Evolutionary conservation across 1,140 invertebrate genomes (phyloP), one percentile per base, ranked within the genome.

Genomic region (Antheraea pernyi): DNA sequence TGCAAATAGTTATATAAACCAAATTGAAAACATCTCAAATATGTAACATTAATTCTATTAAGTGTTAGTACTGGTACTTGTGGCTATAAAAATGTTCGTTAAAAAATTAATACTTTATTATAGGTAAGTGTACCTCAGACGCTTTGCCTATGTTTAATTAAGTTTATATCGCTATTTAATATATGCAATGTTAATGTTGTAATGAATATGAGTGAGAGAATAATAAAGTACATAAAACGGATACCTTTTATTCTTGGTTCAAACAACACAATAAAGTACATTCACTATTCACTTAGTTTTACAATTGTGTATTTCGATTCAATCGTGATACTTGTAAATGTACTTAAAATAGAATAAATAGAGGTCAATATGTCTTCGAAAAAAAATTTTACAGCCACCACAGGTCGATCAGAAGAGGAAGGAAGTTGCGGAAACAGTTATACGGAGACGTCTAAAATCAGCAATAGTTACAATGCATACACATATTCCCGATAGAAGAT

Each of bases 391-490:
- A 85, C 85, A 91, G 84, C 82, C 81, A 85, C 81, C 73, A 87
- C 78, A 87, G 73, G 81, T 81, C 76, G 80, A 78, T 78, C 83
- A 89, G 78, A 87, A 83, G 82, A 87, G 80, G 82, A 86, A 81
- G 81, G 81, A 78, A 72, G 77, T 72, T 73, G 81, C 78, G 79
- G 79, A 82, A 86, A 88, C 81, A 86, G 71, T 80, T 79, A 88
- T 77, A 88, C 80, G 80, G 80, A 84, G 81, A 91, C 86, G 88
- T 86, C 84, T 89, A 91, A 83, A 77, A 77, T 81, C 68, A 88
- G 86, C 88, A 84, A 85, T 88, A 74, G 68, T 82, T 89, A 91
- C 84, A 88, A 89, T 84, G 83, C 83, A 82, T 77, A 70, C 39
- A 69, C 53, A 72, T 42, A 73, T 75, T 77, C 85, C 82, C 83